Evolutionary conservation across 2,888 invertebrate species (phyloP), one percentile per base, ranked within the genome.

Genomic region (Trichopria drosophilae): DNA sequence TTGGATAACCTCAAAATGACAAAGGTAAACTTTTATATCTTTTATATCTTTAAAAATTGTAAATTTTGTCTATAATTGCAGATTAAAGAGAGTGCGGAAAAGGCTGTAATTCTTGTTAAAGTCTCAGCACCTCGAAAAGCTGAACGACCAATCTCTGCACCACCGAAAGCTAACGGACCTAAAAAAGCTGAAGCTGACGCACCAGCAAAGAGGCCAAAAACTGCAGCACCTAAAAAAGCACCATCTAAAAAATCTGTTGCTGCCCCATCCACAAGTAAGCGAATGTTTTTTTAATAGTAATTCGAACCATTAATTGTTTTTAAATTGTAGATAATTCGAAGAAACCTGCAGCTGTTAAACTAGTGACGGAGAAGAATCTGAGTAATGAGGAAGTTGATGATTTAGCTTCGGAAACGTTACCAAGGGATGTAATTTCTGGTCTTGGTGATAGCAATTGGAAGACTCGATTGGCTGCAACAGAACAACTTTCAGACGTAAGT

Each of bases 31-130:
- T n/a, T n/a, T n/a, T 40, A 26, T 7, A 10, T 15, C 31, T 35
- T 10, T 24, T 18, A 35, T 9, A 34, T 20, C 42, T 19, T 35
- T 28, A 24, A 29, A 29, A 16, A 43, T 52, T 35, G 22, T 39
- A 24, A 42, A 24, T 31, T n/a, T 32, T 49, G 1, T 29, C 7
- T 35, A 18, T 35, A 32, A 37, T 34, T 48, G 15, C 55, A 79
- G 79, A 88, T 98, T 36, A 93, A 93, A 75, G 98, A 98, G 72
- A 90, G 84, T 67, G 88, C 88, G 62, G 95, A 97, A 41, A 96
- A 95, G 76, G 94, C 94, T 24, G 90, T 92, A 41, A 88, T 93
- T 49, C 80, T 84, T 59, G 85, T 89, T 3, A 90, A 90, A 76
- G 76, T 84, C 10, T 75, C 83, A 0, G 82, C 81, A 0, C 78